Conservation (phyloP, 2,113 vertebrate species). For the Platycercus adscitus region DNA sequence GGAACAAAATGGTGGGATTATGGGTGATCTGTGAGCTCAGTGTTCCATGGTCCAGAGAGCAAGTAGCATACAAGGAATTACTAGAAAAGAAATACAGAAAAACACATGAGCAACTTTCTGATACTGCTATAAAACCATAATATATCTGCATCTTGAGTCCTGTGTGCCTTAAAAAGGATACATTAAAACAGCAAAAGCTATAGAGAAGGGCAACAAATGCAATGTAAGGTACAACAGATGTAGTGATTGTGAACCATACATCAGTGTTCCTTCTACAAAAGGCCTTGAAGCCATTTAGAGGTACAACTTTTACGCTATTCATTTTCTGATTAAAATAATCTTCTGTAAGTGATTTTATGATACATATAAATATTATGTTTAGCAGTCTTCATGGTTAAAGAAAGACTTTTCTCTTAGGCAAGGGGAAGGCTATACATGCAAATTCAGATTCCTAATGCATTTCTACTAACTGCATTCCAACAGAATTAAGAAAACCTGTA, state of each 20-base stretch:
- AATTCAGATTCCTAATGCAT: neutral
- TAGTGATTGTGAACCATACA: neutral
- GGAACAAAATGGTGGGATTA: neutral
- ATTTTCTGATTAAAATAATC: conserved; percentile 30
- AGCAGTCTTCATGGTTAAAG: neutral
- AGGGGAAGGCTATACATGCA: neutral
- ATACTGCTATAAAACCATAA: neutral
- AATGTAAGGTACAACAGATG: neutral
- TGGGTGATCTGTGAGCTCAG: neutral
- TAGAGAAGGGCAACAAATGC: neutral
- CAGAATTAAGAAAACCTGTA: neutral
- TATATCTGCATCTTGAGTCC: neutral
- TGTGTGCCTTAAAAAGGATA: neutral
- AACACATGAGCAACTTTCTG: neutral
- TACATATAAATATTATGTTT: conserved; percentile 33
- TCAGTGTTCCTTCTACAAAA: neutral
- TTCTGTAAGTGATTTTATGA: neutral
- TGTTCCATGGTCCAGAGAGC: neutral
- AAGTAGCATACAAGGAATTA: neutral
- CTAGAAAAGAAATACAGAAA: neutral
- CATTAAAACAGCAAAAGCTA: neutral
- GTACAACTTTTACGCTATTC: conserved; percentile 18
- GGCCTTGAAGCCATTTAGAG: conserved; percentile 29
- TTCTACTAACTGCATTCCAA: neutral
- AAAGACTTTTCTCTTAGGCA: conserved; percentile 7